Conservation (phyloP, 2,888 invertebrate genomes). For the Eristalis arbustorum region DNA sequence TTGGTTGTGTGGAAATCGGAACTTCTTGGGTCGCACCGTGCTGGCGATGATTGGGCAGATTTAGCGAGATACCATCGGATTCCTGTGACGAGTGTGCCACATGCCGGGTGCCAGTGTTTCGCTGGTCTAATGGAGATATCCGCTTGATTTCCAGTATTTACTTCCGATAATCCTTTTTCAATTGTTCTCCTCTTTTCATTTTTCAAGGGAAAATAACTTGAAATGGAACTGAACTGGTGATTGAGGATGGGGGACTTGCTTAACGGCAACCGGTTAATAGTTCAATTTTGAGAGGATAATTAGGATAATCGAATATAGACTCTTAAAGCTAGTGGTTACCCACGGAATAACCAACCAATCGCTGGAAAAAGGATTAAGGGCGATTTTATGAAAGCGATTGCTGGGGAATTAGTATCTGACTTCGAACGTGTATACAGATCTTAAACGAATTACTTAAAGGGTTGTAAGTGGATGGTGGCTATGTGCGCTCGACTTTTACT, state of each 20-base stretch:
- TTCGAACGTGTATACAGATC: neutral
- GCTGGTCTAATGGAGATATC: conserved; percentile 58
- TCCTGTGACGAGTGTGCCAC: conserved; percentile 44
- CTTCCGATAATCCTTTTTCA: conserved; percentile 68
- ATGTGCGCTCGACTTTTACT: neutral
- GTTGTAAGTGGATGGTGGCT: neutral
- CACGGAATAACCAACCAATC: conserved; percentile 8
- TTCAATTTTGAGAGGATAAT: conserved; percentile 63
- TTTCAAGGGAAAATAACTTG: conserved; percentile 40
- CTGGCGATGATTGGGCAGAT: conserved; percentile 61
- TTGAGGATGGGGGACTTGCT: conserved; percentile 13
- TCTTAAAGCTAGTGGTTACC: conserved; percentile 18
- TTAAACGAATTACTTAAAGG: neutral
- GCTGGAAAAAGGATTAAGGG: conserved; percentile 4
- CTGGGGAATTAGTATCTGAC: neutral
- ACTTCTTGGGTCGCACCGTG: conserved; percentile 21
- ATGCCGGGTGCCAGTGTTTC: conserved; percentile 41
- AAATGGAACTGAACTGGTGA: conserved; percentile 10
- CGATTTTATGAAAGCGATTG: neutral
- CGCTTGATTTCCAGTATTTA: conserved; percentile 52
- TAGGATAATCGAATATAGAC: conserved; percentile 61
- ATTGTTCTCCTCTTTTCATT: conserved; percentile 33
- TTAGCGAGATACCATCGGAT: conserved; percentile 62
- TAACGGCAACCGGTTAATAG: conserved; percentile 33
- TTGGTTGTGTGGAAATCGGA: conserved; percentile 18